Evolutionary conservation across 2,797 vertebrate genomes (phyloP).

Genomic region (Mus caroli): DNA sequence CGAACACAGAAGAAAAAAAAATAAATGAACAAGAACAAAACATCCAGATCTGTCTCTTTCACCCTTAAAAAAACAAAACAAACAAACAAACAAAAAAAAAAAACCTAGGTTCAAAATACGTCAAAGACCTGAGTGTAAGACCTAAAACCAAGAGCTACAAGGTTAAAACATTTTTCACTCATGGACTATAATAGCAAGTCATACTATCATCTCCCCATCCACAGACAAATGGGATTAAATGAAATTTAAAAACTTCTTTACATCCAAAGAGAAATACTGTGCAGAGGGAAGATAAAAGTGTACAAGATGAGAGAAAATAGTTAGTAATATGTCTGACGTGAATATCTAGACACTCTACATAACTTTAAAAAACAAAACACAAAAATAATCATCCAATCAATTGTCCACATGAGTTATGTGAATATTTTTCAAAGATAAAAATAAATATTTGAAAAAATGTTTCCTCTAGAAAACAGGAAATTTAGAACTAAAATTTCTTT

Average conservation of each 20-base stretch:
- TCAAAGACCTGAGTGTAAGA: background rate
- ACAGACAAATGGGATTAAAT: background rate
- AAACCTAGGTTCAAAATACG: background rate
- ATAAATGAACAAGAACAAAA: background rate
- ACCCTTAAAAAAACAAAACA: background rate
- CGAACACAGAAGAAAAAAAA: background rate
- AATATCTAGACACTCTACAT: too few species aligned
- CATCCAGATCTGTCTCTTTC: background rate
- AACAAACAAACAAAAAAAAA: too few species aligned
- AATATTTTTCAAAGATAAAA: background rate
- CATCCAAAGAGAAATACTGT: background rate
- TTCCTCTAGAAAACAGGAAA: background rate
- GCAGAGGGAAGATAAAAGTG: background rate
- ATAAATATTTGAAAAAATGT: background rate
- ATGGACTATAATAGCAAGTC: background rate
- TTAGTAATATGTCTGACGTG: background rate
- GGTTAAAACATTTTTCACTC: background rate
- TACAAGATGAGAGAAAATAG: background rate
- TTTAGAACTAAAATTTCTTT: background rate
- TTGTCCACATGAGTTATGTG: background rate
- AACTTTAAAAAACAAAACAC: background rate
- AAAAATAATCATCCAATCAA: background rate
- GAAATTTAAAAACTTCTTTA: background rate
- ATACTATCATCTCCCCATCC: too few species aligned
- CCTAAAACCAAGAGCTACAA: background rate